Evolutionary conservation across 1,140 invertebrate genomes (phyloP).

Genomic region (Dendroctonus ponderosae): DNA sequence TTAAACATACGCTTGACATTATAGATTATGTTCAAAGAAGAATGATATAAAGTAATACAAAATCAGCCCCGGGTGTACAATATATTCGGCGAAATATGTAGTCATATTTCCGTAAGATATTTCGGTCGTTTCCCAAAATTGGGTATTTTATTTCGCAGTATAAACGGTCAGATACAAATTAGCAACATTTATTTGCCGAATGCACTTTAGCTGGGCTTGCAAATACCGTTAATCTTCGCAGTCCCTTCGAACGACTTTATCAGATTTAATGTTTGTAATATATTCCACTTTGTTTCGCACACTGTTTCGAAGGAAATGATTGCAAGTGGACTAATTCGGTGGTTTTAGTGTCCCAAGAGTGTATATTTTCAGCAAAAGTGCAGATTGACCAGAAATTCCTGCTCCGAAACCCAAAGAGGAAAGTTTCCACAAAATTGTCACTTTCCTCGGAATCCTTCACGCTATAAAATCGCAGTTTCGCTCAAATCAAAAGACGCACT

Average conservation of each 20-base stretch:
- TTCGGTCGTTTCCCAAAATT: slow-evolving; percentile 13
- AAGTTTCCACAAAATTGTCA: too few species aligned
- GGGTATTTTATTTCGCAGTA: slow-evolving; percentile 16
- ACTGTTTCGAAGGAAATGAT: too few species aligned
- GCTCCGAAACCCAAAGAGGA: too few species aligned
- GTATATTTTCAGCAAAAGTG: too few species aligned
- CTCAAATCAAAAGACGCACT: too few species aligned
- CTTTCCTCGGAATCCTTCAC: too few species aligned
- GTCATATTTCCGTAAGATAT: slow-evolving; percentile 19
- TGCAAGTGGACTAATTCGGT: too few species aligned
- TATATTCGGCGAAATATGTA: slow-evolving; percentile 9
- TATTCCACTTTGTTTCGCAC: too few species aligned
- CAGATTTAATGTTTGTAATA: slow-evolving; percentile 1
- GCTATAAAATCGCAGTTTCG: too few species aligned
- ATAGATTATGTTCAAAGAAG: not conserved
- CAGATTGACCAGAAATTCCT: too few species aligned
- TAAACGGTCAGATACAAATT: slow-evolving; percentile 23
- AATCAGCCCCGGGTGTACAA: slow-evolving; percentile 8
- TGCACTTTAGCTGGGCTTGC: slow-evolving; percentile 10
- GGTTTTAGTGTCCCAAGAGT: too few species aligned
- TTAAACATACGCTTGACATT: too few species aligned
- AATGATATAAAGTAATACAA: slow-evolving; percentile 4
- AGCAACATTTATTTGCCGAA: slow-evolving; percentile 10
- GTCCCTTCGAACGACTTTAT: slow-evolving; percentile 1
- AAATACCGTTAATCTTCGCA: slow-evolving; percentile 7